Evolutionary conservation across 1,140 invertebrate species (phyloP).

Genomic region (Meloidogyne chitwoodi): DNA sequence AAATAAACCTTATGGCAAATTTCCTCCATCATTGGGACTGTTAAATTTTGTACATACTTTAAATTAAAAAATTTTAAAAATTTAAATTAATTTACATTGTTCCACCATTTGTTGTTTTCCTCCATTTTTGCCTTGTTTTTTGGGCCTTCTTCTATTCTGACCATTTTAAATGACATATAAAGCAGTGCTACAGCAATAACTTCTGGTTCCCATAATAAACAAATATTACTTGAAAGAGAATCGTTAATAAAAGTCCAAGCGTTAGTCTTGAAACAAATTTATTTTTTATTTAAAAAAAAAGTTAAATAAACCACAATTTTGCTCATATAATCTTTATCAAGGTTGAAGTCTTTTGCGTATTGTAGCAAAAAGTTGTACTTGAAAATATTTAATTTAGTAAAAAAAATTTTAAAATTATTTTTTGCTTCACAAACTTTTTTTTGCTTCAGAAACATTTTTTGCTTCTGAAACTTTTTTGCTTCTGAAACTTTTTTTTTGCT

Average conservation of each 20-base stretch:
- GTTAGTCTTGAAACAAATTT: conserved; percentile 74
- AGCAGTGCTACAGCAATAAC: conserved; percentile 56
- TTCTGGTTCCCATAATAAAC: conserved; percentile 97
- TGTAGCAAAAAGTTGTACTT: conserved; percentile 82
- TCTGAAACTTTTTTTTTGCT: no score
- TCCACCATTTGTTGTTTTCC: conserved; percentile 50
- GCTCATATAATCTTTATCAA: conserved; percentile 78
- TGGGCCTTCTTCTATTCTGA: conserved; percentile 22
- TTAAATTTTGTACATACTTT: conserved; percentile 31
- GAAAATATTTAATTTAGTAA: not conserved
- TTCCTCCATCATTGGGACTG: conserved; percentile 44
- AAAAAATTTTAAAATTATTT: no score
- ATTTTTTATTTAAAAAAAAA: no score
- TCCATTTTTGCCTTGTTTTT: conserved; percentile 77
- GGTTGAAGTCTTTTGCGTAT: conserved; percentile 93
- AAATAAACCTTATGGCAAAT: conserved; percentile 57
- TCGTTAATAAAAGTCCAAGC: conserved; percentile 99
- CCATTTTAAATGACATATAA: conserved; percentile 48
- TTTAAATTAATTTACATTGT: not conserved
- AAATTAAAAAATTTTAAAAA: conserved; percentile 15
- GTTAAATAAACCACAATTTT: conserved; percentile 79
- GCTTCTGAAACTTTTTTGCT: no score
- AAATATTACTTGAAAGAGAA: conserved; percentile 89
- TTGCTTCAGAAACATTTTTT: no score
- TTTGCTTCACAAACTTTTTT: no score